These are phyloP conservation scores for Callinectes sapidus DNA, from an alignment of 2,888 invertebrate species.

Conservation along the genomic window DNA sequence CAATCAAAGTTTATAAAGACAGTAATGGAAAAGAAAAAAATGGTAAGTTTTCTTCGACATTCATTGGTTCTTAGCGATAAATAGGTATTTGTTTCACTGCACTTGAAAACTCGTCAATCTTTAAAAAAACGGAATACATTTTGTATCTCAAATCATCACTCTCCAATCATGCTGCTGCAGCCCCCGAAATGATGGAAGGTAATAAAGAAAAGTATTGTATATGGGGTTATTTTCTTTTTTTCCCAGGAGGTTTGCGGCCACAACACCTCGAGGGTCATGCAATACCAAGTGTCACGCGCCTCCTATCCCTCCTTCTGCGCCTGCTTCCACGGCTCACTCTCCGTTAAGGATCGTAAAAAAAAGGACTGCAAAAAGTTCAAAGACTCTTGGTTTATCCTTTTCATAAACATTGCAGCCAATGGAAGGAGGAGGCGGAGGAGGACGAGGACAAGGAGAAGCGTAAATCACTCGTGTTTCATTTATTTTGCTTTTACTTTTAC, in stretches of 20 bases:
- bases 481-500: not conserved
- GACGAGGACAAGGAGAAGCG: not conserved
- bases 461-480: not conserved
- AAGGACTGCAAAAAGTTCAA: not conserved
- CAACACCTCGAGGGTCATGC: constrained; percentile 7
- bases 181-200: not conserved
- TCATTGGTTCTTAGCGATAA: not conserved
- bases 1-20: no score
- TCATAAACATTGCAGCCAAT: not conserved
- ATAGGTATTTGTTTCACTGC: not conserved
- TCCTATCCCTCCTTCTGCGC: not conserved
- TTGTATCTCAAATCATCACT: not conserved
- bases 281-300: not conserved
- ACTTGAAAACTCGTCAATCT: not conserved
- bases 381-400: not conserved
- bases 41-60: not conserved
- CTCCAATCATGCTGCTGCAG: not conserved
- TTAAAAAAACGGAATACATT: not conserved
- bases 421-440: not conserved
- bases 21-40: no score
- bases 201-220: not conserved
- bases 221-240: not conserved
- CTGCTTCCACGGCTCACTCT: not conserved
- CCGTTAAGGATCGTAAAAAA: not conserved
- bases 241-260: not conserved